Conservation (phyloP, 2,113 vertebrate genomes). For the Syrrhaptes paradoxus region DNA sequence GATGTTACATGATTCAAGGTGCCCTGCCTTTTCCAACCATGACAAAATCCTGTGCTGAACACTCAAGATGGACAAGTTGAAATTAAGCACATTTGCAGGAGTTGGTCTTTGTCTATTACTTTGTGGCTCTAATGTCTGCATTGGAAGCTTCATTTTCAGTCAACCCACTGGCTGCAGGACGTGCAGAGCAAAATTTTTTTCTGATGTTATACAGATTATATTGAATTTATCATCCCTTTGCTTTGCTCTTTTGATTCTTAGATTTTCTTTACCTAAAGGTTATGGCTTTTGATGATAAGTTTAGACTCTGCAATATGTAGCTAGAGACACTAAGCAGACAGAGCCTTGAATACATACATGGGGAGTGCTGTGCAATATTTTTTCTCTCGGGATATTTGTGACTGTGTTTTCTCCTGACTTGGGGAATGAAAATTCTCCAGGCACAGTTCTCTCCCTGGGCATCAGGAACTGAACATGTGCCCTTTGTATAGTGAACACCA, state of each 20-base stretch:
- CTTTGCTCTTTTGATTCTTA: not conserved
- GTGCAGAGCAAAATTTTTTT: not conserved
- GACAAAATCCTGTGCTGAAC: not conserved
- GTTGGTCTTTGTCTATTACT: not conserved
- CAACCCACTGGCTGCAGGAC: not conserved
- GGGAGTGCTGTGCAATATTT: not conserved
- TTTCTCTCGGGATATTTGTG: not conserved
- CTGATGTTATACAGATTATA: not conserved
- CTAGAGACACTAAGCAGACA: not conserved
- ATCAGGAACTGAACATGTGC: not conserved
- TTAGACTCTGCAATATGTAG: not conserved
- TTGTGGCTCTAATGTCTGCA: not conserved
- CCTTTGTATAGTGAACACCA: not conserved
- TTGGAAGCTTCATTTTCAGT: not conserved
- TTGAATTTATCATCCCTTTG: not conserved
- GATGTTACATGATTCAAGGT: accelerated
- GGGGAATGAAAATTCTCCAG: not conserved
- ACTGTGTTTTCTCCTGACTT: not conserved
- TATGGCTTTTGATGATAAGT: not conserved
- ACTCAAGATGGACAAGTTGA: not conserved
- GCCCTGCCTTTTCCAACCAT: not conserved
- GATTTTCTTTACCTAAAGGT: not conserved
- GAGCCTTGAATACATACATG: not conserved
- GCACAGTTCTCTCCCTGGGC: not conserved
- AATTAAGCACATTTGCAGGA: not conserved